Conservation (phyloP, 2,113 vertebrate genomes). For the Mastomys coucha region DNA sequence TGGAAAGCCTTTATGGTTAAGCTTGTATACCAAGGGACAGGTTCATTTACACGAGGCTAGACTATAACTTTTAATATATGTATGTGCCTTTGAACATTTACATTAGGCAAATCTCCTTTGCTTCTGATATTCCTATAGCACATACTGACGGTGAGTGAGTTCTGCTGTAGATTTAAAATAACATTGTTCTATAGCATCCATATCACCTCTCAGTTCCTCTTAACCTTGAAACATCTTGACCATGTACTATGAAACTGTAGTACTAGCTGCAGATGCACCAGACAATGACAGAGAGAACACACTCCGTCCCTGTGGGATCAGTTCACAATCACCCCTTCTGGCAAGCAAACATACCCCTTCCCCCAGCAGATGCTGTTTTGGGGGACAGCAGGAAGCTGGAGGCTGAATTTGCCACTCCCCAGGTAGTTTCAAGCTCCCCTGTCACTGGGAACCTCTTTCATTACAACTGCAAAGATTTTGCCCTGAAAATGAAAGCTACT, state of each 20-base stretch:
- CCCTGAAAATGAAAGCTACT: slow-evolving; percentile 41
- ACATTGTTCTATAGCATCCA: background rate
- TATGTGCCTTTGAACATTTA: slow-evolving; percentile 23
- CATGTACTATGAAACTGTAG: slow-evolving; percentile 59
- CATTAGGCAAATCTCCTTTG: slow-evolving; percentile 20
- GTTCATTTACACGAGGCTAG: slow-evolving; percentile 27
- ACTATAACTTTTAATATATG: slow-evolving; percentile 5
- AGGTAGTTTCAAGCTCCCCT: slow-evolving; percentile 56
- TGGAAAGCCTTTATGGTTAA: slow-evolving; percentile 44
- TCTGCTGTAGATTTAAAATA: slow-evolving; percentile 42
- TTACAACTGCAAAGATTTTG: slow-evolving; percentile 45
- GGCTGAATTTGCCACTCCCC: slow-evolving; percentile 59
- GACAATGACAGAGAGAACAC: slow-evolving; percentile 73
- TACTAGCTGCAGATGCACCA: slow-evolving; percentile 77
- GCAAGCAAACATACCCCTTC: slow-evolving; percentile 55
- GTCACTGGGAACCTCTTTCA: slow-evolving; percentile 62
- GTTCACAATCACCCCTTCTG: slow-evolving; percentile 71
- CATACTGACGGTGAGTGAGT: background rate
- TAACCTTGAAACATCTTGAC: slow-evolving; percentile 75
- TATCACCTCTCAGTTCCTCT: slow-evolving; percentile 54
- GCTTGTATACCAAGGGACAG: background rate
- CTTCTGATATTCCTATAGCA: slow-evolving; percentile 36
- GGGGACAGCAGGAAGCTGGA: slow-evolving; percentile 61
- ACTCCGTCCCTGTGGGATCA: slow-evolving; percentile 59
- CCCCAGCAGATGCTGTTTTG: slow-evolving; percentile 65